These are phyloP conservation scores for Carlito syrichta DNA, from an alignment of 2,113 vertebrate species.

Conservation along the genomic window DNA sequence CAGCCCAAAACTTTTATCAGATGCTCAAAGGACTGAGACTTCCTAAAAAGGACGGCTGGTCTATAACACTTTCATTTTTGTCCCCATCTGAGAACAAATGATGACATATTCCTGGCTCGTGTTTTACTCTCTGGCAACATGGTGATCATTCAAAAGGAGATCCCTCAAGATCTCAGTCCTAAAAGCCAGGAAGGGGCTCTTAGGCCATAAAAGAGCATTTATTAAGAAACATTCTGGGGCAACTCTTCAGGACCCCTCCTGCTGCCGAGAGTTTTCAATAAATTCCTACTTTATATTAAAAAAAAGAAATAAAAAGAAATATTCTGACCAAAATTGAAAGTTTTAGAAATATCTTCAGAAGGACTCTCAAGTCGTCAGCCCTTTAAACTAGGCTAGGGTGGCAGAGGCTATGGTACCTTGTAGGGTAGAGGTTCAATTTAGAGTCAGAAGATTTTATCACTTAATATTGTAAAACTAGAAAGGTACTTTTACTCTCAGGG, in stretches of 20 bases:
- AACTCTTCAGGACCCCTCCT: too few species aligned
- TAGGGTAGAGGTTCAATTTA: not conserved
- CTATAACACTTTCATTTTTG: not conserved
- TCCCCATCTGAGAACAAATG: not conserved
- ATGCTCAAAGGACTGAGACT: not conserved
- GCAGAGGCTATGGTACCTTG: not conserved
- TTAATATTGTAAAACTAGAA: not conserved
- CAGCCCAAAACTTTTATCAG: not conserved
- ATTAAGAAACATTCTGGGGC: not conserved
- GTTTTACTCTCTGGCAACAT: not conserved
- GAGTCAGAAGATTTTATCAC: conserved; percentile 8
- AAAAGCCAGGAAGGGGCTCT: not conserved
- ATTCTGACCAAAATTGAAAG: not conserved
- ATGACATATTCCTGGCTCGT: not conserved
- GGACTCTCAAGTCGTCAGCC: not conserved
- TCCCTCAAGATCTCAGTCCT: not conserved
- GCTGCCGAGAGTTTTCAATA: too few species aligned
- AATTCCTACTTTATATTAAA: too few species aligned
- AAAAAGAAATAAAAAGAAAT: too few species aligned
- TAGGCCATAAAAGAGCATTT: not conserved
- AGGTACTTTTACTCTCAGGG: not conserved
- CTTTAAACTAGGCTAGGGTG: not conserved
- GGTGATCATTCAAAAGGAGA: not conserved
- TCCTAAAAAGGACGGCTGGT: not conserved
- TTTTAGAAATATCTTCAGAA: not conserved